Base-by-base conservation (phyloP, 2,797 vertebrate genomes). In the Danio jaintianensis region DNA sequence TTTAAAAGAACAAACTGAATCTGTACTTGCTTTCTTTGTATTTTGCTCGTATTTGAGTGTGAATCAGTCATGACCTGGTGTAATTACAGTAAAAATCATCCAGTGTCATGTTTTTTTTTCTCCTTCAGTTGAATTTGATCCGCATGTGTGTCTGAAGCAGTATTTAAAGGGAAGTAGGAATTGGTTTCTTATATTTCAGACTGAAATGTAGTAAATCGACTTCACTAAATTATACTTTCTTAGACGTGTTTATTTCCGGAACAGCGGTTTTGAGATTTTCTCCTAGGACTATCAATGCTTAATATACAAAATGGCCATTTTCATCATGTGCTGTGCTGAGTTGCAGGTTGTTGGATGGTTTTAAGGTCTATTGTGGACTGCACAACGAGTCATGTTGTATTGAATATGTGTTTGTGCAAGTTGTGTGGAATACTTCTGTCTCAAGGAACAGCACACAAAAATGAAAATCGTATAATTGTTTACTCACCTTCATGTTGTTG, bases 181-280 rank as follows among this genome's bases (percentile, higher is more conserved):
- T 55, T 45, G 20, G 22, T 72, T 58, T 72, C 40, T 47, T 59
- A 55, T 29, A 4, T 20, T 53, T 13, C 4, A 36, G 15, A 45
- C 6, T 9, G 43, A 58, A 29, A 29, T 38, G 6, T 20, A 38
- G 15, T 61, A 13, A n/a, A 56, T 5, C 0, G 22, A n/a, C 22
- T 61, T n/a, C 15, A 16, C 42, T 43, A 22, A 64, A 1, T 66
- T 43, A 45, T 45, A 62, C 38, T 77, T 66, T 66, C 1, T 16
- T 13, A 61, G 71, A 18, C 1, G 1, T 38, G 9, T 11, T 29
- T 63, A 40, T 75, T 52, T 63, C 47, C 7, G 0, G n/a, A 43
- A 63, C 64, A 29, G 74, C 4, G 5, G 2, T 75, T 75, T 63
- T 22, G 20, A 53, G 59, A 16, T 36, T 10, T 63, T 63, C n/a